phyloP scores from a whole-genome alignment of 2,888 invertebrate genomes.

The Eupeodes latifasciatus region DNA sequence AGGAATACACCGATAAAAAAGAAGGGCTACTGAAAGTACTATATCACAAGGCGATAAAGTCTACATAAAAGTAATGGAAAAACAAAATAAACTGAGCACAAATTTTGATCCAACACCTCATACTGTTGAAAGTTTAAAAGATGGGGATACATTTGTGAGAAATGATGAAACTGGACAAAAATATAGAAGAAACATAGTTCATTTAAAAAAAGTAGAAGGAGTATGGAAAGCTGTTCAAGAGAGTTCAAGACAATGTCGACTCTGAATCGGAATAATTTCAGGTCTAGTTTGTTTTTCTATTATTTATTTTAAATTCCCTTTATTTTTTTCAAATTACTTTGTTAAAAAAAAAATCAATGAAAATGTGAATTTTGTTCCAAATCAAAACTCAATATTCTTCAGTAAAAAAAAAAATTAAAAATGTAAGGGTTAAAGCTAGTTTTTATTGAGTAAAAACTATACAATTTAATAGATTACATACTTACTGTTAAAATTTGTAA shows the following conservation, averaged over 20 bases:
- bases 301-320: no score
- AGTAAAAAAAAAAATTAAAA: no score
- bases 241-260: not conserved
- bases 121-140: conserved; percentile 15
- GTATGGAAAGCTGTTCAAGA: not conserved
- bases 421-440: not conserved
- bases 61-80: conserved; percentile 35
- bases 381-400: not conserved
- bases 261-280: not conserved
- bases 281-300: not conserved
- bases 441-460: not conserved
- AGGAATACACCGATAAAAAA: conserved; percentile 50
- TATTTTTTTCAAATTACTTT: no score
- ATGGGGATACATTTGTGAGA: conserved; percentile 9
- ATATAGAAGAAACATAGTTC: not conserved
- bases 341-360: not conserved
- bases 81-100: conserved; percentile 21
- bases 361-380: not conserved
- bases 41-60: conserved; percentile 44
- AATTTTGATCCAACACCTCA: conserved; percentile 25
- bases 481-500: no score
- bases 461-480: no score
- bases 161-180: not conserved
- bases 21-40: conserved; percentile 21
- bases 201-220: not conserved